Percentiles rank a stretch among this genome's conserved stretches.
These are phyloP conservation scores for Pluvialis apricaria DNA, from an alignment of 2,113 vertebrate genomes.

Conservation along the genomic window DNA sequence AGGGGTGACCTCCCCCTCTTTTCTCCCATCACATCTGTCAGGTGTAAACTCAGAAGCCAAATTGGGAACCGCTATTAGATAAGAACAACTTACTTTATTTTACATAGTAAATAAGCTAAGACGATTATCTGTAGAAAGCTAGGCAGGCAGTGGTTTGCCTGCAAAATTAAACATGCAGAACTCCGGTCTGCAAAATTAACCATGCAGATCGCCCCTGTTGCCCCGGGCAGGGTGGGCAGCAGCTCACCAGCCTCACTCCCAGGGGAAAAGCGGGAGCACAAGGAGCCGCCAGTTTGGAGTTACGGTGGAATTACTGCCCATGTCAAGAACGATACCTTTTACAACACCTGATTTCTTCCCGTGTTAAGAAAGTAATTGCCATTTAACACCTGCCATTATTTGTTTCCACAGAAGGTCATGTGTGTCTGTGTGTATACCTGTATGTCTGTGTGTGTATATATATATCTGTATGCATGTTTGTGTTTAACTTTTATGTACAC, in stretches of 20 bases:
- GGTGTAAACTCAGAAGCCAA: neutral
- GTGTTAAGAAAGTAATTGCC: neutral
- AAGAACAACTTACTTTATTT: neutral
- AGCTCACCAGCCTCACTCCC: neutral
- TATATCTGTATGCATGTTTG: too few relatives aligned
- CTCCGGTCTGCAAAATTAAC: neutral
- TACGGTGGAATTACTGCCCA: neutral
- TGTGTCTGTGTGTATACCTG: neutral
- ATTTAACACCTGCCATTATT: neutral
- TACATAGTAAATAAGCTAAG: neutral
- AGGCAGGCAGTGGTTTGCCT: neutral
- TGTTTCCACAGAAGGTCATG: neutral
- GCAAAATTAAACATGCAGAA: neutral
- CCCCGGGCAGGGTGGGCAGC: fast-evolving
- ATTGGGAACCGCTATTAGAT: neutral
- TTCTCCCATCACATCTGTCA: neutral
- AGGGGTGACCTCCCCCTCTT: neutral
- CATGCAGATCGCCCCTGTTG: neutral
- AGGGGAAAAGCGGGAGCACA: neutral
- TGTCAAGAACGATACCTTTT: neutral
- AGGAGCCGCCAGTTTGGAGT: neutral
- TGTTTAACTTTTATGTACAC: neutral
- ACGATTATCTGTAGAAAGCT: neutral
- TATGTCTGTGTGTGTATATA: too few relatives aligned
- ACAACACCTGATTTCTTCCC: neutral